Base-by-base conservation (phyloP, 2,797 vertebrate genomes). In the Tamandua tetradactyla region DNA sequence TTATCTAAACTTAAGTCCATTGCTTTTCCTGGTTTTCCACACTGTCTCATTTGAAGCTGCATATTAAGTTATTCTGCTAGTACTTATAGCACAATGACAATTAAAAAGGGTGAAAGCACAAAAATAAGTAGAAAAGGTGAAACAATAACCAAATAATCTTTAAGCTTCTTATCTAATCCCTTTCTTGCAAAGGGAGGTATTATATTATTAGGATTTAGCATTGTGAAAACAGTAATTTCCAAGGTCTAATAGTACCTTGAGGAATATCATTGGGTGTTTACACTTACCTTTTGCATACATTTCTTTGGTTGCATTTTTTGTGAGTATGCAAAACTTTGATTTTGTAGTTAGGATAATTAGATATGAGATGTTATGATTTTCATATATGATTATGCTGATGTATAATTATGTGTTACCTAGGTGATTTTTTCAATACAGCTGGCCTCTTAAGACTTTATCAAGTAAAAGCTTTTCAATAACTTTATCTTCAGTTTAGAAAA, bases 401-500 rank as follows among this genome's bases (percentile, higher is more conserved):
- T 66, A 6, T 75, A 72, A 62, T 87, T 85, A 25, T 78, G 10
- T 40, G 35, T 52, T 9, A 89, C 37, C 17, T 69, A 37, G 14
- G 6, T 49, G 75, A 62, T 87, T 91, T 79, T 81, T 66, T 95
- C 62, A 66, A 68, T 92, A 66, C n/a, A 18, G 61, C 18, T 42
- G 69, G 13, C 52, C n/a, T 84, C 37, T 35, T 59, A 86, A 84
- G 35, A 9, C 40, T 69, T 93, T 87, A 66, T 35, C 30, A 88
- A 61, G 15, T 74, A n/a, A 91, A 79, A 30, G 7, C 69, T 64
- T 91, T 89, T 91, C 44, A 72, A 13, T 84, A 87, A 68, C 23
- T 72, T 95, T 85, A 81, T 42, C 89, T 92, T 75, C 25, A 37
- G 30, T 86, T 71, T 35, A 92, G 69, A 81, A 96, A 95, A 71